Percentiles rank a stretch among this genome's conserved stretches.
Evolutionary conservation across 2,797 vertebrate genomes (phyloP).

Genomic region (Ara ararauna): DNA sequence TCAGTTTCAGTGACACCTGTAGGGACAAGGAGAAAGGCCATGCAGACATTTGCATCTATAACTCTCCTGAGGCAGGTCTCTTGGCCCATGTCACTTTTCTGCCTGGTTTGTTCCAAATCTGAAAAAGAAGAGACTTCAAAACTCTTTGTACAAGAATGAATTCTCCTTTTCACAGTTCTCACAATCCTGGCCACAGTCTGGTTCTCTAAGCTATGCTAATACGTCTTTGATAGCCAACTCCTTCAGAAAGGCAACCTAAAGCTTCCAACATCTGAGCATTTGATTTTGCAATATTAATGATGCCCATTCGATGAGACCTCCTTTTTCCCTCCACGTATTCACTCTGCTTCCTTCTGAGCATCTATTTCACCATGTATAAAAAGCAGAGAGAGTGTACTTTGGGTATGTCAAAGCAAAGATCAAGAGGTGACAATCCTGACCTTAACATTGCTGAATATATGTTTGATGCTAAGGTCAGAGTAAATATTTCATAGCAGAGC

Average conservation of each 20-base stretch:
- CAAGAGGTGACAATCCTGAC: not conserved
- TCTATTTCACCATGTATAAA: not conserved
- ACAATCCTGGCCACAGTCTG: not conserved
- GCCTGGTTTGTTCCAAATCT: not conserved
- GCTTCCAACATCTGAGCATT: not conserved
- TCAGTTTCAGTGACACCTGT: not conserved
- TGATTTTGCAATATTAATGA: not conserved
- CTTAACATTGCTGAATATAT: not conserved
- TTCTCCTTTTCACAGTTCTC: not conserved
- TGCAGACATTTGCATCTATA: not conserved
- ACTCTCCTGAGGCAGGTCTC: not conserved
- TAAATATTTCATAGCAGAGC: not conserved
- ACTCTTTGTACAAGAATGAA: not conserved
- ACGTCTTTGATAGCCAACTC: not conserved
- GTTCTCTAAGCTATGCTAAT: not conserved
- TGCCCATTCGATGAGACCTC: not conserved
- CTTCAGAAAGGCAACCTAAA: not conserved
- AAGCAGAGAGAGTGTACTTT: not conserved
- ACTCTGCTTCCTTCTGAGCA: not conserved
- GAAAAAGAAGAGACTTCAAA: not conserved
- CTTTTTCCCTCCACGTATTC: accelerated
- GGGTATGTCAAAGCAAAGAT: not conserved
- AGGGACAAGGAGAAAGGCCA: not conserved
- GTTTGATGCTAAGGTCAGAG: not conserved
- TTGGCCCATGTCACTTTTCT: not conserved